Conservation (phyloP, 37 sponge, comb jelly and placozoan species). For the Aplysina aerophoba region DNA sequence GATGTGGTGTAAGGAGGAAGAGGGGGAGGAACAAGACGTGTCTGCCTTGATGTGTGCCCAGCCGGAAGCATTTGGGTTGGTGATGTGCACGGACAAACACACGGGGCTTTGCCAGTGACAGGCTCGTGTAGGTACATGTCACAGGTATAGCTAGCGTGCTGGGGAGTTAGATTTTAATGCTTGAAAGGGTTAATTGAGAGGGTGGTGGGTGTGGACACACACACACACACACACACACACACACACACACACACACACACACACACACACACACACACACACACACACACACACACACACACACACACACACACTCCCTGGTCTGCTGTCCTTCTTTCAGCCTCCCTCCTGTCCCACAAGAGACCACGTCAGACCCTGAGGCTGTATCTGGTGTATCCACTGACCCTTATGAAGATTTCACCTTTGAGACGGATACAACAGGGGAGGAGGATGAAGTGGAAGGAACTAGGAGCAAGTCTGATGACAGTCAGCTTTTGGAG, state of each 20-base stretch:
- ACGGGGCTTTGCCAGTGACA: background rate
- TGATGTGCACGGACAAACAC: background rate
- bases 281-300: no score
- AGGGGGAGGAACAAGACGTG: constrained; percentile 2
- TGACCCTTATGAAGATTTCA: constrained; percentile 9
- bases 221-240: no score
- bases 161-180: no score
- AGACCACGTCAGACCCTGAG: background rate
- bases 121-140: no score
- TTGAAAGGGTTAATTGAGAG: no score
- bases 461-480: no score
- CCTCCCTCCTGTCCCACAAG: background rate
- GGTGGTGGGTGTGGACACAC: no score
- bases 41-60: background rate
- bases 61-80: constrained; percentile 10
- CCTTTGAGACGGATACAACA: constrained; percentile 12
- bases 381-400: background rate
- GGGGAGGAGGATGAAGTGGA: constrained; percentile 16
- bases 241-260: no score
- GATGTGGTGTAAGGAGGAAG: background rate
- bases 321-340: background rate
- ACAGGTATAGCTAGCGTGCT: no score
- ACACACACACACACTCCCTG: background rate
- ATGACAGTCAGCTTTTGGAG: no score
- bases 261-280: no score